Conservation (phyloP, 2,888 invertebrate species). For the Leptopilina myrica region DNA sequence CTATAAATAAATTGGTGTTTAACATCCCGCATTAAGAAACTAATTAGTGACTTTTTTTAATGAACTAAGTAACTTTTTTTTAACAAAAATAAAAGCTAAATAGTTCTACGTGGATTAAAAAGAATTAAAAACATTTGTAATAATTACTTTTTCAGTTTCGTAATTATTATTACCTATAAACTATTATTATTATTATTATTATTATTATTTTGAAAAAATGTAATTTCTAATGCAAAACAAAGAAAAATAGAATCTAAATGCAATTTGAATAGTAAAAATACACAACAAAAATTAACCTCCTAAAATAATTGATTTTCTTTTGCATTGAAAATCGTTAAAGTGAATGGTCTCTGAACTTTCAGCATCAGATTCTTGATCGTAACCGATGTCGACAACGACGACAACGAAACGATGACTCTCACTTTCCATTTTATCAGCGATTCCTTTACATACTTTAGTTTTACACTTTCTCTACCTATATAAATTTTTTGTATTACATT, state of each 20-base stretch:
- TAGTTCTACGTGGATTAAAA: too few species aligned
- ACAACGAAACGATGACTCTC: background rate
- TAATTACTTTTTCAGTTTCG: too few species aligned
- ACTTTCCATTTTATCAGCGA: slow-evolving; percentile 16
- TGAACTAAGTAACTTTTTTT: too few species aligned
- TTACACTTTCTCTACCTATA: slow-evolving; percentile 3
- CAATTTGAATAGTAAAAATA: background rate
- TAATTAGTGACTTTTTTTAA: too few species aligned
- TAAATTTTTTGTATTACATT: background rate
- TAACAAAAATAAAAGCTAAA: too few species aligned
- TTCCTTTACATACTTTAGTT: background rate
- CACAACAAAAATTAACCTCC: background rate
- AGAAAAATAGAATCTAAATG: background rate
- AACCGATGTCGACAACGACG: background rate
- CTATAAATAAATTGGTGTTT: too few species aligned
- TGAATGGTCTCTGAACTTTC: slow-evolving; percentile 4
- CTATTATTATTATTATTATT: too few species aligned
- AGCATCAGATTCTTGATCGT: slow-evolving; percentile 2
- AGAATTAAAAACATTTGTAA: too few species aligned
- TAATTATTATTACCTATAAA: too few species aligned
- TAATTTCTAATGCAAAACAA: background rate
- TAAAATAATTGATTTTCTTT: background rate
- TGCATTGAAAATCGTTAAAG: background rate
- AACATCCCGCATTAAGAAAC: too few species aligned
- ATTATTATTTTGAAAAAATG: too few species aligned